phyloP scores from a whole-genome alignment of 37 sponge, comb jelly and placozoan species.

The Chondrosia reniformis region DNA sequence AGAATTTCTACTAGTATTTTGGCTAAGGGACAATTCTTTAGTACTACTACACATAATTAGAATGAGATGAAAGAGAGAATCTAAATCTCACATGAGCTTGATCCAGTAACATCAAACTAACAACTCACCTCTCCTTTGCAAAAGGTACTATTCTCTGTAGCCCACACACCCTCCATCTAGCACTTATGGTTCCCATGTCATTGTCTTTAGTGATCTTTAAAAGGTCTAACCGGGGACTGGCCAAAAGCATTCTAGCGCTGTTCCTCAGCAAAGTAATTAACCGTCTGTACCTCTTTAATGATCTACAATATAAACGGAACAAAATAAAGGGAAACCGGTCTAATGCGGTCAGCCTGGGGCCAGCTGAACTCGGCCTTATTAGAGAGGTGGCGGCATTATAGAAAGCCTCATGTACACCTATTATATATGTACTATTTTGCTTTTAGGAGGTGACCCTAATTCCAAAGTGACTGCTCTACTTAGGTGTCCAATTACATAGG shows the following conservation, averaged over 20 bases:
- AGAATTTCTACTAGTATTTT: no score
- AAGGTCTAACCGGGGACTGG: constrained; percentile 29
- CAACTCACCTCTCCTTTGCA: constrained; percentile 23
- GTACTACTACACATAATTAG: no score
- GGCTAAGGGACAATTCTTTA: no score
- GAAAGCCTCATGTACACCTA: no score
- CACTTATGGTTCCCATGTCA: constrained; percentile 49
- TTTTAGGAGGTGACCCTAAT: no score
- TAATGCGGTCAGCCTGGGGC: no score
- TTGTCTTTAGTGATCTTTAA: constrained; percentile 61
- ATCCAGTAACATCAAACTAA: not conserved
- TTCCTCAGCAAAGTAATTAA: constrained; percentile 9
- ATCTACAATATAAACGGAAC: not conserved
- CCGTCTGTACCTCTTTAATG: constrained; percentile 22
- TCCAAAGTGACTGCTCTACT: no score
- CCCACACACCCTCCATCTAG: constrained; percentile 64
- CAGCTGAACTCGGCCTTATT: no score
- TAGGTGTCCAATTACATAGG: no score
- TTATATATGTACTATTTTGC: no score
- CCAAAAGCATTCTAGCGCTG: not conserved
- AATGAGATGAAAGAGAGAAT: not conserved
- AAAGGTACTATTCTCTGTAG: constrained; percentile 1
- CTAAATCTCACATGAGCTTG: not conserved
- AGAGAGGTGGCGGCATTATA: no score
- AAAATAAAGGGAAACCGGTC: not conserved